phyloP scores from a whole-genome alignment of 2,888 invertebrate species.

The Orthosia gracilis region DNA sequence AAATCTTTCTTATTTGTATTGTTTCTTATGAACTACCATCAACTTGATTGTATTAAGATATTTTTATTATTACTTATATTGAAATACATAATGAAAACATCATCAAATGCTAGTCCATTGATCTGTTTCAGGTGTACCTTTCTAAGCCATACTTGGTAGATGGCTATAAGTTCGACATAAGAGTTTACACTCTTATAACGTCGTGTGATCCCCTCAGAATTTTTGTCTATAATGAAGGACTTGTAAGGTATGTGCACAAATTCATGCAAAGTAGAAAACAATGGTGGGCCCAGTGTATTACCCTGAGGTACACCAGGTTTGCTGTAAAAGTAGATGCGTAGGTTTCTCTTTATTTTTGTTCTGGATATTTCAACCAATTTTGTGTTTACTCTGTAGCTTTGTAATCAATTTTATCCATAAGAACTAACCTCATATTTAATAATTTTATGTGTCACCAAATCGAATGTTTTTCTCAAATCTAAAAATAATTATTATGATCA shows the following conservation, averaged over 20 bases:
- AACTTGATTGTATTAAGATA: neutral
- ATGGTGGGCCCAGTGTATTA: neutral
- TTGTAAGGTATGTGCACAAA: slow-evolving; percentile 92
- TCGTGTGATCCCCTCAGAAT: slow-evolving; percentile 97
- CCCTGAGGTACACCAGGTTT: slow-evolving; percentile 4
- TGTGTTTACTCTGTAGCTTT: neutral
- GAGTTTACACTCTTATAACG: slow-evolving; percentile 97
- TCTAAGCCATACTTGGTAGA: slow-evolving; percentile 96
- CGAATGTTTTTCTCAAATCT: neutral
- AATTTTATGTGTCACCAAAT: slow-evolving; percentile 6
- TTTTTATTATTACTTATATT: neutral
- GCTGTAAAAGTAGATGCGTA: neutral
- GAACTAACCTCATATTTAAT: neutral
- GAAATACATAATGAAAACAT: neutral
- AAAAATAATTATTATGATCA: neutral
- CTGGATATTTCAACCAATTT: neutral
- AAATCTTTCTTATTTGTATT: neutral
- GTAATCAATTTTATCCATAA: neutral
- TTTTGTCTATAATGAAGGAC: slow-evolving; percentile 97
- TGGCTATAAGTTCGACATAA: slow-evolving; percentile 97
- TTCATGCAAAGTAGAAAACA: slow-evolving; percentile 3
- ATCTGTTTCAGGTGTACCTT: slow-evolving; percentile 83
- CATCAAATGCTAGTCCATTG: neutral
- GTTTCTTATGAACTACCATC: neutral
- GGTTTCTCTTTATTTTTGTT: neutral